A percentile compares a stretch with the other conserved stretches of the same genome.
Evolutionary conservation across 2,888 invertebrate species (phyloP).

Genomic region (Proisotoma minuta): DNA sequence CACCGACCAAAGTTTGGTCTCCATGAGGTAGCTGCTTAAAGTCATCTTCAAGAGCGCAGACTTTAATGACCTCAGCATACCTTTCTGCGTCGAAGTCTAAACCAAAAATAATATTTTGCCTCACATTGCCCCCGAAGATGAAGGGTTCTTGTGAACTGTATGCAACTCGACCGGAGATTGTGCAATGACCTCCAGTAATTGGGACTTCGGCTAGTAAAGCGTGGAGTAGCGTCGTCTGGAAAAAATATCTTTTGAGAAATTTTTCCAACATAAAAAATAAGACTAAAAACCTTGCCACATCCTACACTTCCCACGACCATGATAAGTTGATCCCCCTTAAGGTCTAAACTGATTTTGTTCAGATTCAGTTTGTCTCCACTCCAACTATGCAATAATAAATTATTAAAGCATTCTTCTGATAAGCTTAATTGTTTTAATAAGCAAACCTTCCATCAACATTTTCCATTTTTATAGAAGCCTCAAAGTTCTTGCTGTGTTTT

Average conservation of each 20-base stretch:
- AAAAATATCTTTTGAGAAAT: not conserved
- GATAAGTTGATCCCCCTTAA: conserved; percentile 33
- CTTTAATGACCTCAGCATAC: conserved; percentile 30
- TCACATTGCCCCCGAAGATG: conserved; percentile 39
- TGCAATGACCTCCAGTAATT: conserved; percentile 59
- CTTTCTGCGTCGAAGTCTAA: conserved; percentile 24
- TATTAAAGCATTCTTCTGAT: not conserved
- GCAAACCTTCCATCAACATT: conserved; percentile 19
- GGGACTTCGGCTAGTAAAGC: conserved; percentile 69
- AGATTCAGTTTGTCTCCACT: conserved; percentile 24
- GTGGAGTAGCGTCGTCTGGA: conserved; percentile 55
- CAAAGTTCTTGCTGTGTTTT: conserved; percentile 2
- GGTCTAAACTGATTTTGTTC: conserved; percentile 25
- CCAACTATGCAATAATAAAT: conserved; percentile 30
- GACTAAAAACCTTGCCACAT: conserved; percentile 35
- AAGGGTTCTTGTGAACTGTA: conserved; percentile 61
- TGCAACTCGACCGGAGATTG: conserved; percentile 58
- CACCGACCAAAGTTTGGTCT: conserved; percentile 56
- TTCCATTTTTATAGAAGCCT: conserved; percentile 21
- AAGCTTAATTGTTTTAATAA: not conserved
- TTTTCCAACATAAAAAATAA: not conserved
- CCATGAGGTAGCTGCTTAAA: conserved; percentile 52
- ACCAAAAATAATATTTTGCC: conserved; percentile 44
- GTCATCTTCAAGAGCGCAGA: conserved; percentile 35
- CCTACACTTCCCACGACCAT: conserved; percentile 42